phyloP scores from a whole-genome alignment of 1,140 invertebrate species.

The Drosophila sucinea region DNA sequence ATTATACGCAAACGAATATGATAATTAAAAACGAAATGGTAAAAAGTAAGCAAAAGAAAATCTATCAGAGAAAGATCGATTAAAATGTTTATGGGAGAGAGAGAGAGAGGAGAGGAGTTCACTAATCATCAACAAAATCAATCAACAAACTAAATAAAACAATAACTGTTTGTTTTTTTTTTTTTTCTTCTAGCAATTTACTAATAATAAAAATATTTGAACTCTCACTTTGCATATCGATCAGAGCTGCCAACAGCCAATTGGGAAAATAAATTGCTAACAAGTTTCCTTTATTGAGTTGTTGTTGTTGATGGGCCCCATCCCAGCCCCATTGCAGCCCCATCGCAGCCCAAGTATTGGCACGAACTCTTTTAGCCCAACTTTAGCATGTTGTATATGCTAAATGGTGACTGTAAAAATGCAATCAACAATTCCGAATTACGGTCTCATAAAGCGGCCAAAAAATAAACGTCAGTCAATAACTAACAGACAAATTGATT shows the following conservation, averaged over 20 bases:
- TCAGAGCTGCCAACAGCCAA: slow-evolving; percentile 48
- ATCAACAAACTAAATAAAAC: background rate
- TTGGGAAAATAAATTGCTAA: slow-evolving; percentile 49
- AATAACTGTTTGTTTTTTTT: background rate
- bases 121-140: background rate
- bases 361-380: slow-evolving; percentile 3
- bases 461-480: slow-evolving; percentile 75
- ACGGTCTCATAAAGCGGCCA: slow-evolving; percentile 77
- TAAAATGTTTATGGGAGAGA: slow-evolving; percentile 1
- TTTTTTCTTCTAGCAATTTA: background rate
- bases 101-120: background rate
- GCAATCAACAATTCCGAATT: slow-evolving; percentile 77
- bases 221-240: slow-evolving; percentile 54
- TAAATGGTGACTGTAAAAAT: slow-evolving; percentile 65
- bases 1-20: slow-evolving; percentile 20
- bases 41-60: background rate
- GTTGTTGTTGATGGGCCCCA: slow-evolving; percentile 50
- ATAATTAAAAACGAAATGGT: slow-evolving; percentile 21
- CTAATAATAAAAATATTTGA: slow-evolving; percentile 37
- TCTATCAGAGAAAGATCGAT: background rate
- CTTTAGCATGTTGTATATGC: slow-evolving; percentile 48
- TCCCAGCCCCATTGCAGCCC: too few species aligned
- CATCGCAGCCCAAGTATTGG: background rate
- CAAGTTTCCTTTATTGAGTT: slow-evolving; percentile 71
- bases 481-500: slow-evolving; percentile 60